Evolutionary conservation across 64 coral and sea anemone genomes (phyloP).

Genomic region (Cladopsammia gracilis): DNA sequence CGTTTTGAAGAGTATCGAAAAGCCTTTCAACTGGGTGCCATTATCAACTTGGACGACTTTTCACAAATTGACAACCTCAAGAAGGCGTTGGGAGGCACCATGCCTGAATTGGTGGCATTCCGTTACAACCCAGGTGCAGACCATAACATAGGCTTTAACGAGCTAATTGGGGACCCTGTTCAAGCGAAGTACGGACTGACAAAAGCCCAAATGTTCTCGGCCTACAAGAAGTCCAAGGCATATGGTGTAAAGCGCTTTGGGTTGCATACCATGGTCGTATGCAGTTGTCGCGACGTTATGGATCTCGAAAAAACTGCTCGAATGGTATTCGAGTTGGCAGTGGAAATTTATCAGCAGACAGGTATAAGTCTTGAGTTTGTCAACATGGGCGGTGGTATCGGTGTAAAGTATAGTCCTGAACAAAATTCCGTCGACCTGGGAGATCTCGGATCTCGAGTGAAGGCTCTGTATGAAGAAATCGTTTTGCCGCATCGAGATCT

Average conservation of each 20-base stretch:
- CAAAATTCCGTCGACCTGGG: background rate
- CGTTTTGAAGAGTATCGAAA: background rate
- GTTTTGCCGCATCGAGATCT: background rate
- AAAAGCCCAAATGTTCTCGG: background rate
- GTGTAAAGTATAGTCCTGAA: conserved; percentile 9
- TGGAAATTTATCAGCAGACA: conserved; percentile 7
- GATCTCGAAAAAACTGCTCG: background rate
- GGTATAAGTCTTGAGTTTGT: conserved; percentile 6
- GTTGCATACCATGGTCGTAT: background rate
- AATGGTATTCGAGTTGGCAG: conserved; percentile 15
- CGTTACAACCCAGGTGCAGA: background rate
- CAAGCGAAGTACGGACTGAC: background rate
- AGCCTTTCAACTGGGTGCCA: conserved; percentile 13
- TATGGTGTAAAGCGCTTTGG: conserved; percentile 21
- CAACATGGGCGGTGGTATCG: conserved; percentile 34
- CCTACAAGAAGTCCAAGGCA: conserved; percentile 15
- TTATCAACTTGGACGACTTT: conserved; percentile 26
- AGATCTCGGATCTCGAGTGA: background rate
- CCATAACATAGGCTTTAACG: background rate
- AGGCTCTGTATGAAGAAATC: conserved; percentile 13
- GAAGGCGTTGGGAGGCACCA: conserved; percentile 1
- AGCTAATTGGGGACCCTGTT: background rate
- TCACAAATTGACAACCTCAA: conserved; percentile 29
- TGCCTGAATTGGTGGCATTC: background rate
- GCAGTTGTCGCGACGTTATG: background rate